Base-by-base conservation (phyloP, 1,140 invertebrate genomes). In the Bombus confusus region DNA sequence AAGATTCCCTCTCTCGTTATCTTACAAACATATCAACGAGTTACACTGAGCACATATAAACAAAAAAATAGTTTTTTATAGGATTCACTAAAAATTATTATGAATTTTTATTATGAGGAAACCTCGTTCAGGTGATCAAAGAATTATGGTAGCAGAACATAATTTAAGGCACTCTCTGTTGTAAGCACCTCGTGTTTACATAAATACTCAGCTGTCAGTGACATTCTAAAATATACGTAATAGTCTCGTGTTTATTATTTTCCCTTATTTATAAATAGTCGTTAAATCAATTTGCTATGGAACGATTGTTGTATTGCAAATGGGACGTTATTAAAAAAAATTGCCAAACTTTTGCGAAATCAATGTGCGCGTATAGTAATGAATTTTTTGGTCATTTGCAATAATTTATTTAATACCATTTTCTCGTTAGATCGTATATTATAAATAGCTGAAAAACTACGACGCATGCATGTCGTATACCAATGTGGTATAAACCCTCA, bases 161-260 rank as follows among this genome's bases (percentile, higher is more conserved):
- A 82, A 78, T 59, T 28, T 87, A 83, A 86, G 74, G 59, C 47
- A 83, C 86, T 87, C 22, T 22, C 6, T 72, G 10, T 34, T 37
- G 15, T 68, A 81, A 87, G 74, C 73, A 74, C 15, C 71, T 78
- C n/a, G n/a, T 81, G 62, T 73, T 83, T 82, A 72, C 34, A 52
- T 57, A 87, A 75, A 59, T 80, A 34, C 6, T 41, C 28, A n/a
- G 12, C 34, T 77, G 18, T 34, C 25, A n/a, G 10, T 78, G 37
- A 52, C 47, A 64, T 18, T 68, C 22, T 41, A 3, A 15, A 68
- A 22, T 52, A 31, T 25, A 43, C 39, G 37, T n/a, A 22, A 10
- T 34, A 62, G 15, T 62, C 3, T 68, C 75, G 37, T 8, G 22
- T 77, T 31, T 25, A 28, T 52, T 8, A 52, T 52, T 52, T 52